These are phyloP conservation scores for Lepidotrigona ventralis DNA, from an alignment of 1,140 invertebrate species.

Conservation along the genomic window DNA sequence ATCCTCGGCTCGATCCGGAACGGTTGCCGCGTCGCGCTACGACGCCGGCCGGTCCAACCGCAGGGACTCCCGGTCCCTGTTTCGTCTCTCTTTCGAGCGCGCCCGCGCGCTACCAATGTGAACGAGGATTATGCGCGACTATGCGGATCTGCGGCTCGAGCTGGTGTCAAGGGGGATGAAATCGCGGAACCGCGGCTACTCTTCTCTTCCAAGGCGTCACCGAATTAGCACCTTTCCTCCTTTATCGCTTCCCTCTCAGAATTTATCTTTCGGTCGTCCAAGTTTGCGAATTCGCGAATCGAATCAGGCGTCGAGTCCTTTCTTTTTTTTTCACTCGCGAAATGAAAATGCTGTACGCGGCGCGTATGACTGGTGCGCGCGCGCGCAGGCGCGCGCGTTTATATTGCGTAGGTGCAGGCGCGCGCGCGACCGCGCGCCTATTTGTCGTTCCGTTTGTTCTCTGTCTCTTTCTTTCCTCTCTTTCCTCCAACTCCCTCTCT, in stretches of 20 bases:
- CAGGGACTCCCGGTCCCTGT: neutral
- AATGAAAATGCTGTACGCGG: neutral
- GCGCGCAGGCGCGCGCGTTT: neutral
- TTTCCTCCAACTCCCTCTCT: slow-evolving; percentile 17
- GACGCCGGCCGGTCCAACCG: neutral
- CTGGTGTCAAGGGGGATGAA: slow-evolving; percentile 12
- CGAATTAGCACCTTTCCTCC: neutral
- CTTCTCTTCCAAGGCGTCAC: neutral
- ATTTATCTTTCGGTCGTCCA: neutral
- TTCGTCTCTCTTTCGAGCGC: neutral
- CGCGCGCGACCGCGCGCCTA: slow-evolving; percentile 38
- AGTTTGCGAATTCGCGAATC: neutral
- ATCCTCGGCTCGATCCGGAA: slow-evolving; percentile 4
- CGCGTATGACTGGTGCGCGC: neutral
- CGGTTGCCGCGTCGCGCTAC: neutral
- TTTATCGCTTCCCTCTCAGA: neutral
- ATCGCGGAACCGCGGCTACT: neutral
- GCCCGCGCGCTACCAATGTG: neutral
- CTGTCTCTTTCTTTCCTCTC: slow-evolving; percentile 12
- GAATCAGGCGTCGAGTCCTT: neutral
- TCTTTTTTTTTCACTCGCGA: slow-evolving; percentile 2
- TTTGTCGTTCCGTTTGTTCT: slow-evolving; percentile 38
- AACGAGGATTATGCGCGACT: slow-evolving; percentile 5
- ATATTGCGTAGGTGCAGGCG: slow-evolving; percentile 14
- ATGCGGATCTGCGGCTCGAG: neutral